Base-by-base conservation (phyloP, 1,140 invertebrate species). In the Drosophila paulistorum region DNA sequence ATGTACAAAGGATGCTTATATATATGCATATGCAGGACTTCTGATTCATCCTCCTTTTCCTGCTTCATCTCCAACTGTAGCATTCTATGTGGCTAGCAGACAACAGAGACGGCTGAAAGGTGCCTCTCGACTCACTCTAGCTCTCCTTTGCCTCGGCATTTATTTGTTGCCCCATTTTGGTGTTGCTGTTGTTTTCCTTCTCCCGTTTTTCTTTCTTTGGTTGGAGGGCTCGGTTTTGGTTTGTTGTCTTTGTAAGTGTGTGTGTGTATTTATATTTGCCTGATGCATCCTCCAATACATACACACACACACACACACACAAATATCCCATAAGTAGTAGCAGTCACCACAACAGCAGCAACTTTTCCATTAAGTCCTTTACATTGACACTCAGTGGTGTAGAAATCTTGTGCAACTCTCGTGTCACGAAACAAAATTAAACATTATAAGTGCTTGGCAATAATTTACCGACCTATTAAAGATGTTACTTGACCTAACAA, bases 321-420 rank as follows among this genome's bases (percentile, higher is more conserved):
- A 23, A 1, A 68, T 23, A 57, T 63, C 48, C 71, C 61, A 54
- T 70, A 72, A 41, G 37, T 39, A 42, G 48, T 55, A 41, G 37
- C 39, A 42, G 48, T 55, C 35, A 33, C 71, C 57, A 66, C 77
- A 79, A 67, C 74, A 68, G 71, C 68, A 77, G 79, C 60, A 87
- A 79, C 79, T 87, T 87, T 86, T 79, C 83, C 83, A 86, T 86
- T 86, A 86, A 89, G 83, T 89, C 83, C 77, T 82, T 51, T n/a
- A 20, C 67, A 76, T 74, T 65, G 68, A 58, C 30, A 58, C 39
- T 71, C 65, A 65, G 60, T 65, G 74, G 62, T 75, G 59, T 57
- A 57, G 66, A 20, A 14, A 20, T 48, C 45, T 20, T 9, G 6
- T 10, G 14, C 14, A 51, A 51, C 14, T 51, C 20, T 23, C 45